Base-by-base conservation (phyloP, 37 sponge, comb jelly and placozoan genomes). In the Crambe crambe region DNA sequence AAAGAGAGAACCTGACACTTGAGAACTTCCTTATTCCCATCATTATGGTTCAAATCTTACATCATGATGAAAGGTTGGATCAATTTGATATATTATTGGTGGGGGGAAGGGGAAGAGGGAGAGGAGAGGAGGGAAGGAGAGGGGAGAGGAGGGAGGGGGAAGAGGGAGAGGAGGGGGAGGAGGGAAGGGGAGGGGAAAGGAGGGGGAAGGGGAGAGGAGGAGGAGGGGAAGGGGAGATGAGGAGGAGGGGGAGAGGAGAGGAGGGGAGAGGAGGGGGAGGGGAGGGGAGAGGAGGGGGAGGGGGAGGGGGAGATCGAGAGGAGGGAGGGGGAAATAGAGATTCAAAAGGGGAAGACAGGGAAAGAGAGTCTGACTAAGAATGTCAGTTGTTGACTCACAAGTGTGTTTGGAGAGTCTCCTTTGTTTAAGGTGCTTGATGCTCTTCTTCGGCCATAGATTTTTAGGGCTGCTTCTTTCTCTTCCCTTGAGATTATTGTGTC, bases 381-480 rank as follows among this genome's bases (percentile, higher is more conserved):
- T n/a, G n/a, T n/a, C 6, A 47, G 12, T 47, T 6, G 51, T 12
- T 47, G 6, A 47, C 61, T 60, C 17, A 60, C 61, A 20, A 26
- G 17, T 20, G 61, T 26, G 61, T 60, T 60, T n/a, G 61, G 25
- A 5, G 61, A 25, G n/a, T 26, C 26, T 25, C 27, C 26, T n/a
- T 3, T 22, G 17, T 60, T 25, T 25, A n/a, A 22, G 3, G 61
- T 22, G 6, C n/a, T 60, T 8, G 32, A 8, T 65, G 66, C 36
- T 44, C 86, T 85, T 43, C 78, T 42, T 36, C 75, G 82, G 10
- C 91, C 95, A 68, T 92, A 95, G 4, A 92, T 57, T 37, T 70
- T 65, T 22, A 12, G 9, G 2, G 92, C 78, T 37, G 65, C 68
- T 56, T 72, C 79, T 58, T 77, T 72, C 72, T 92, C 95, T 47